These are phyloP conservation scores for Tragelaphus strepsiceros DNA, from an alignment of 2,113 vertebrate species.

Conservation along the genomic window DNA sequence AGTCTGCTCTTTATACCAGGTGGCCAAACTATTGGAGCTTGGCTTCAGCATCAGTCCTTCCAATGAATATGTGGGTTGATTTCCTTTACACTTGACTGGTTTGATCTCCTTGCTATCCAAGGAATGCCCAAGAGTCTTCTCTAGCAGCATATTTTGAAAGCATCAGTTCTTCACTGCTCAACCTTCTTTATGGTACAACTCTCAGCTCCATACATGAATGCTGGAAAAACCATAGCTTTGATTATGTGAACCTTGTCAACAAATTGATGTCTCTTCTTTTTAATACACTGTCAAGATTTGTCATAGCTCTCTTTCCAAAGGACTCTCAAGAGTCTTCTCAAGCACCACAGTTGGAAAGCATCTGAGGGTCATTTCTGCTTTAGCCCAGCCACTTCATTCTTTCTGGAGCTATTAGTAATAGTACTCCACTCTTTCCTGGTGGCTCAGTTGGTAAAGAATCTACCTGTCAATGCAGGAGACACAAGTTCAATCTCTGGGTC, in stretches of 20 bases:
- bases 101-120: background rate
- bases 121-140: background rate
- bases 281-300: background rate
- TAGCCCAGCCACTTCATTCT: background rate
- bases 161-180: background rate
- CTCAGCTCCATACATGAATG: background rate
- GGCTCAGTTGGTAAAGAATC: background rate
- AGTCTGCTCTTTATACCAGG: background rate
- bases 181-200: background rate
- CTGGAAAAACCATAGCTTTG: background rate
- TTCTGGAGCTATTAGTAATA: background rate
- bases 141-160: background rate
- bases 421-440: background rate
- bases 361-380: background rate
- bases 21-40: background rate
- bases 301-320: background rate
- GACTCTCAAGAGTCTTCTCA: background rate
- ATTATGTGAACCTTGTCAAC: background rate
- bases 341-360: background rate
- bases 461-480: background rate
- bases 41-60: background rate
- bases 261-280: background rate
- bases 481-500: background rate
- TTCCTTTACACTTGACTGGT: background rate
- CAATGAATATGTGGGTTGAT: background rate